phyloP scores from a whole-genome alignment of 2,113 vertebrate species.

The Pelusios castaneus region DNA sequence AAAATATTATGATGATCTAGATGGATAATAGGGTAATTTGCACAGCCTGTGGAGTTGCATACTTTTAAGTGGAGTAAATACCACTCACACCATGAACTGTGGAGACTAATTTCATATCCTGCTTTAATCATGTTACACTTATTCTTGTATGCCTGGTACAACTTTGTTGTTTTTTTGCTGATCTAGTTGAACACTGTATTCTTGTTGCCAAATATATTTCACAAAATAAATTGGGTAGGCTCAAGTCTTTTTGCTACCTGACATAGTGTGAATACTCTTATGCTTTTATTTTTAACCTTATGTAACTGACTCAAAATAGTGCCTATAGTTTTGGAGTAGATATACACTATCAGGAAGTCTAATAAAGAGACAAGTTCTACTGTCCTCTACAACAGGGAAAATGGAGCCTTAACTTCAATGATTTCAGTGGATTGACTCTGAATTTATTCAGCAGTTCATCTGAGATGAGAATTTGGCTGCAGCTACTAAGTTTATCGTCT shows the following conservation, averaged over 20 bases:
- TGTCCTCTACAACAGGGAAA: background rate
- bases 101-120: background rate
- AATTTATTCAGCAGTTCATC: background rate
- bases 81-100: slow-evolving; percentile 11
- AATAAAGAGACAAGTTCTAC: background rate
- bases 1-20: background rate
- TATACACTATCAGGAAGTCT: background rate
- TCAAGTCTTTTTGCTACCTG: background rate
- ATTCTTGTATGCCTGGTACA: slow-evolving; percentile 23
- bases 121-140: slow-evolving; percentile 14
- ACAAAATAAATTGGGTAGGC: background rate
- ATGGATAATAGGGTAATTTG: slow-evolving; percentile 7
- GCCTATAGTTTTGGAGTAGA: background rate
- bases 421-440: background rate
- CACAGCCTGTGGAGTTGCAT: background rate
- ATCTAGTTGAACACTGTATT: background rate
- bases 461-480: background rate
- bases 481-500: background rate
- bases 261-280: background rate
- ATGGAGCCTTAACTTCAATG: background rate
- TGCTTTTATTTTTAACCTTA: background rate
- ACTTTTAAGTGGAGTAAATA: slow-evolving; percentile 3
- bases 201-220: slow-evolving; percentile 16
- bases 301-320: background rate
- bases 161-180: slow-evolving; percentile 16